Base-by-base conservation (phyloP, 2,797 vertebrate species). In the Anguilla obscura region DNA sequence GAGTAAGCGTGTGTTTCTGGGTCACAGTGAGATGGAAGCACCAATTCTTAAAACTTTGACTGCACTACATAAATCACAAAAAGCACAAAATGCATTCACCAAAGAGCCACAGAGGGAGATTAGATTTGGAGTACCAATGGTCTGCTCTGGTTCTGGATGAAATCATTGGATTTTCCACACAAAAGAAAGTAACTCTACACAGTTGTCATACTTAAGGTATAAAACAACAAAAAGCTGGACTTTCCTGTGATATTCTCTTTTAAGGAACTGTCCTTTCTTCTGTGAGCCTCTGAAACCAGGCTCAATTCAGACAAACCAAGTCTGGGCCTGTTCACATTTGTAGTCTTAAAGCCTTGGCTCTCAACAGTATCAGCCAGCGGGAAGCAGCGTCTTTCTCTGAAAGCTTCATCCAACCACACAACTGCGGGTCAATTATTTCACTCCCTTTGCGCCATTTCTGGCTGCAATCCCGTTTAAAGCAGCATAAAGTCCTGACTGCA, bases 31-130 rank as follows among this genome's bases (percentile, higher is more conserved):
- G 10, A 45, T 45, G 16, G 36, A 79, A 21, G 36, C 2, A 5
- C 18, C 3, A 4, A 40, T 45, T 45, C 33, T 80, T 40, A 40
- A 40, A 40, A 40, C 18, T 82, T 24, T 21, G 9, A 24, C 40
- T 9, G 8, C 79, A 24, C 40, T 24, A n/a, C 27, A 82, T 82
- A 82, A 48, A 50, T 82, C 40, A 6, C 8, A 82, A 21, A 82
- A n/a, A 82, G 45, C 79, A 82, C 40, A 48, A 48, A 82, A 82
- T 82, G 30, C 14, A 76, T 76, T 76, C 71, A 36, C 33, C 33
- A 76, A 76, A 18, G 71, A 16, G 30, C 30, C 33, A 76, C 2
- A 40, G 33, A 40, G 71, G 71, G 33, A 40, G 24, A 16, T 27
- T 33, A 30, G 63, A 82, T 48, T 2, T 6, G 18, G 40, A 50